Percentiles rank a stretch among this genome's conserved stretches.
These are phyloP conservation scores for Calonectris borealis DNA, from an alignment of 2,113 vertebrate species.

Conservation along the genomic window DNA sequence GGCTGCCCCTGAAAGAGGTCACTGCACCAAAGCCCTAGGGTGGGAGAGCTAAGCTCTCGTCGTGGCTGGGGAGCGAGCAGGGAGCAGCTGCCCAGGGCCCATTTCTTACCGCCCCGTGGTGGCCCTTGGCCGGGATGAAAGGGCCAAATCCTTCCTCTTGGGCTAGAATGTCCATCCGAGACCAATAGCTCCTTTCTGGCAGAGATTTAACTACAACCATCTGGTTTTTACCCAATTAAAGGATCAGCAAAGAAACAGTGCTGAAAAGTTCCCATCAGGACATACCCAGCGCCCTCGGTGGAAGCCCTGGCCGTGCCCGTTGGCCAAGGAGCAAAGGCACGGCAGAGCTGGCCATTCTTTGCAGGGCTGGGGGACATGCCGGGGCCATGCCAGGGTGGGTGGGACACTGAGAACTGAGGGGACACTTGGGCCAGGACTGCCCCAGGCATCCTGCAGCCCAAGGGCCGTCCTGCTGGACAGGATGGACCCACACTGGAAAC, in stretches of 20 bases:
- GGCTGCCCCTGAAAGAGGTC: background rate
- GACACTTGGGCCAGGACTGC: background rate
- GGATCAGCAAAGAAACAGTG: background rate
- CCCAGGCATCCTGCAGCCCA: background rate
- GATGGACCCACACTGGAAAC: background rate
- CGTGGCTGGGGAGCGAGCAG: background rate
- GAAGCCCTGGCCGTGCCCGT: accelerated
- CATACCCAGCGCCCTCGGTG: accelerated
- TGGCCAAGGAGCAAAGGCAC: background rate
- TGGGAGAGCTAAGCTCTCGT: background rate
- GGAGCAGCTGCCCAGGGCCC: background rate
- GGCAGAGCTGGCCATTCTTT: background rate
- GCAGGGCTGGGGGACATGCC: background rate
- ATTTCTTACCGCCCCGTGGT: accelerated
- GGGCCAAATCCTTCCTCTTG: background rate
- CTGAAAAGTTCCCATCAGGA: background rate
- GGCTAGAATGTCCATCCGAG: background rate
- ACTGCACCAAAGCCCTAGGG: background rate
- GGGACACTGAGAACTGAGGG: accelerated
- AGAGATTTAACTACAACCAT: background rate
- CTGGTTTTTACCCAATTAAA: background rate
- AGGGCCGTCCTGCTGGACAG: accelerated
- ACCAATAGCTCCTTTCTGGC: background rate
- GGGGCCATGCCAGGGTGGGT: background rate
- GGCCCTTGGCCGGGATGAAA: background rate